Evolutionary conservation across 2,888 invertebrate genomes (phyloP).

Genomic region (Brenthis ino): DNA sequence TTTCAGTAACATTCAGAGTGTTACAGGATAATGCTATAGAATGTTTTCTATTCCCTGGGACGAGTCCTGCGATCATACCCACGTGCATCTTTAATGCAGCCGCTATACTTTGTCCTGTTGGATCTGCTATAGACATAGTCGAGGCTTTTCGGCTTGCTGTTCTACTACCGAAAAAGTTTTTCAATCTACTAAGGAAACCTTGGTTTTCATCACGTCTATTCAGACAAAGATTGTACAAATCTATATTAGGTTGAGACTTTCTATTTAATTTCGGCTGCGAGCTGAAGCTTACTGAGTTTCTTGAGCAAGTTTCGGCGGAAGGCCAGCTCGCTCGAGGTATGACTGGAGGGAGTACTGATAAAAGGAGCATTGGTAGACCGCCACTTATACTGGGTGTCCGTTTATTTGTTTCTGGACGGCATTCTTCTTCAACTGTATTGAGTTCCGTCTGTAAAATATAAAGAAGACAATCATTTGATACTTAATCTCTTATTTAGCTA

Average conservation of each 20-base stretch:
- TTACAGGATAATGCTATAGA: slow-evolving; percentile 84
- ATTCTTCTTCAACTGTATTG: slow-evolving; percentile 75
- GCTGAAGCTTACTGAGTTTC: slow-evolving; percentile 85
- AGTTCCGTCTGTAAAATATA: slow-evolving; percentile 64
- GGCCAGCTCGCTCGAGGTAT: slow-evolving; percentile 91
- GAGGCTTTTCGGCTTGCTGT: slow-evolving; percentile 86
- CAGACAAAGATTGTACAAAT: slow-evolving; percentile 82
- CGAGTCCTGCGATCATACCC: slow-evolving; percentile 86
- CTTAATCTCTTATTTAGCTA: slow-evolving; percentile 48
- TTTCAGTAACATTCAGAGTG: slow-evolving; percentile 78
- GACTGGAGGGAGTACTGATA: slow-evolving; percentile 88
- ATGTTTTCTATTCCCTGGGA: slow-evolving; percentile 84
- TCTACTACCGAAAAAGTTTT: slow-evolving; percentile 83
- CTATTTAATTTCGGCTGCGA: slow-evolving; percentile 85
- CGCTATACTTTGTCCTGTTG: slow-evolving; percentile 84
- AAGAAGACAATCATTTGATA: not conserved
- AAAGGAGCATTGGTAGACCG: slow-evolving; percentile 86
- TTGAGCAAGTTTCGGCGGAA: slow-evolving; percentile 84
- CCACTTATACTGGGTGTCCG: slow-evolving; percentile 86
- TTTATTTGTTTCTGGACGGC: slow-evolving; percentile 49
- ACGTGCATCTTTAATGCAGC: slow-evolving; percentile 88
- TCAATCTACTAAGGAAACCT: slow-evolving; percentile 78
- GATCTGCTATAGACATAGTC: slow-evolving; percentile 83
- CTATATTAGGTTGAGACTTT: slow-evolving; percentile 82
- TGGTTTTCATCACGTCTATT: slow-evolving; percentile 81